A percentile compares a stretch with the other conserved stretches of the same genome.
These are phyloP conservation scores for Hapalemur alaotrensis DNA, from an alignment of 2,797 vertebrate genomes.

Conservation along the genomic window DNA sequence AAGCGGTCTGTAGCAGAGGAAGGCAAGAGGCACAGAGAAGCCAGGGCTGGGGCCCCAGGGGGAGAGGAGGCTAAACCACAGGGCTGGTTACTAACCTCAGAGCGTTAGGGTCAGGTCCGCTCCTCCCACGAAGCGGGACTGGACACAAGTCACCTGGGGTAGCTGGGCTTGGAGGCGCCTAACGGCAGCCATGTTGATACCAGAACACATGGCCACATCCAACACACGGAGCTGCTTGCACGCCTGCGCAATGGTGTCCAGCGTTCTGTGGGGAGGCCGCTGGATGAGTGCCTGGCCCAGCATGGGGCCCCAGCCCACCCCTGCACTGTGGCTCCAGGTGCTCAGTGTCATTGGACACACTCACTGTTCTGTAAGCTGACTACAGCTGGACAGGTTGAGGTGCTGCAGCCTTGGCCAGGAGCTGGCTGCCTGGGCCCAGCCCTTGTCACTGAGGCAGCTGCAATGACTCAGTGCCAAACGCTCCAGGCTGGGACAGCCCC, in stretches of 20 bases:
- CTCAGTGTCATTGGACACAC: background rate
- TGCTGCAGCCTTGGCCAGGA: conserved; percentile 87
- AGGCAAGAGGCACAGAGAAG: background rate
- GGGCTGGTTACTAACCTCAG: conserved; percentile 44
- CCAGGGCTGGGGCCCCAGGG: background rate
- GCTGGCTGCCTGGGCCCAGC: conserved; percentile 83
- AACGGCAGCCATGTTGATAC: conserved; percentile 82
- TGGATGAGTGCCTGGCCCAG: background rate
- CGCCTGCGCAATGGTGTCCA: conserved; percentile 83
- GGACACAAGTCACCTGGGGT: conserved; percentile 87
- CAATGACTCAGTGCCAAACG: conserved; percentile 88
- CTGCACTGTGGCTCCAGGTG: background rate
- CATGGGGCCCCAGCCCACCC: background rate
- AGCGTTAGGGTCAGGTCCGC: conserved; percentile 79
- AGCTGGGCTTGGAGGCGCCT: conserved; percentile 87
- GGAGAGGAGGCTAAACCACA: background rate
- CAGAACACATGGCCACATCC: conserved; percentile 89
- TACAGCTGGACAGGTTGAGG: conserved; percentile 88
- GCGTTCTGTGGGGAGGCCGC: conserved; percentile 81
- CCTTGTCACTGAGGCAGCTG: conserved; percentile 85
- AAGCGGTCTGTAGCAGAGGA: background rate
- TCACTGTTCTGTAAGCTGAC: conserved; percentile 88
- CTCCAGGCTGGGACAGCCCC: conserved; percentile 88
- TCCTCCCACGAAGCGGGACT: conserved; percentile 85
- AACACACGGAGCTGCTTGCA: conserved; percentile 87